phyloP scores from a whole-genome alignment of 2,888 invertebrate species.

The Notodonta ziczac region DNA sequence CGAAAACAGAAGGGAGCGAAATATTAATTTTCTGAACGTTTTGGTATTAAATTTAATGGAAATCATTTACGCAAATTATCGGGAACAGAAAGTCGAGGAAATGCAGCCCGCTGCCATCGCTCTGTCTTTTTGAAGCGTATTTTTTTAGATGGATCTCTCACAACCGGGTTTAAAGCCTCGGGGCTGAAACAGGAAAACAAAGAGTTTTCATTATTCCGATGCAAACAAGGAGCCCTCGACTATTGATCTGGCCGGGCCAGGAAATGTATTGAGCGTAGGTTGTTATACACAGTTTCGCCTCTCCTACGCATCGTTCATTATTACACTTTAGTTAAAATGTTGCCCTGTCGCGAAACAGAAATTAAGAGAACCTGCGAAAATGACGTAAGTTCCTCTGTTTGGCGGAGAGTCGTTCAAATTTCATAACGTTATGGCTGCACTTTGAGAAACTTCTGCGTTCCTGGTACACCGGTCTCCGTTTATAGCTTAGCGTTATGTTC shows the following conservation, averaged over 20 bases:
- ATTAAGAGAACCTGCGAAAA: background rate
- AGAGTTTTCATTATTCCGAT: constrained; percentile 48
- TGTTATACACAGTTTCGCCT: background rate
- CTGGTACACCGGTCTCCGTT: background rate
- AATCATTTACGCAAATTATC: constrained; percentile 38
- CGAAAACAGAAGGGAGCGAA: constrained; percentile 32
- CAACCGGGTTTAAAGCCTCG: constrained; percentile 28
- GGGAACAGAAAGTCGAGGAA: constrained; percentile 11
- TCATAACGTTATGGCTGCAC: constrained; percentile 9
- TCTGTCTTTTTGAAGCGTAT: constrained; percentile 35
- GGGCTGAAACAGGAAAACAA: constrained; percentile 37
- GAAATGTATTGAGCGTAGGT: constrained; percentile 7
- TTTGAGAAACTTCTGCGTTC: constrained; percentile 16
- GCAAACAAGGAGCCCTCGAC: constrained; percentile 39
- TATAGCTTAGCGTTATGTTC: background rate
- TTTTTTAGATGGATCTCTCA: constrained; percentile 35
- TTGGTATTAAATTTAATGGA: constrained; percentile 30
- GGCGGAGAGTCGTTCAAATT: constrained; percentile 8
- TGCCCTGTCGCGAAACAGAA: background rate
- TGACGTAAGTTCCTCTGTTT: background rate
- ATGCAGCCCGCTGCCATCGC: constrained; percentile 12
- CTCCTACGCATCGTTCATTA: background rate
- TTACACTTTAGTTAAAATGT: background rate
- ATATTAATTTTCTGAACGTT: constrained; percentile 43
- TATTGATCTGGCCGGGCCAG: constrained; percentile 30